Evolutionary conservation across 2,888 invertebrate genomes (phyloP), one percentile per base, ranked within the genome.

Genomic region (Nephrocerus scutellatus): DNA sequence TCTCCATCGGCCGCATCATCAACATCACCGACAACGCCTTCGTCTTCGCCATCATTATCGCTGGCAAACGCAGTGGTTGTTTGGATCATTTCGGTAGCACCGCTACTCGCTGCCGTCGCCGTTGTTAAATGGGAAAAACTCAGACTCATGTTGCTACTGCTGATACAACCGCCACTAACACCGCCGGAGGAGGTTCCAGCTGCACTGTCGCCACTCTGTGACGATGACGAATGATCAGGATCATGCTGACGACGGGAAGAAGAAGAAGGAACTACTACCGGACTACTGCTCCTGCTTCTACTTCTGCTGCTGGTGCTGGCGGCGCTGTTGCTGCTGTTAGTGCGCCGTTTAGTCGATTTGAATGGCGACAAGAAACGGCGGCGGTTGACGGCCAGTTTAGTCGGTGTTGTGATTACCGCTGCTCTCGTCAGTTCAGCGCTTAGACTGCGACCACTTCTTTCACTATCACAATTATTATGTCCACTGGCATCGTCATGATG

Each of bases 251-350:
- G n/a, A n/a, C n/a, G n/a, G n/a, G 44, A 43, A 37, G 16, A 42
- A 13, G 37, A 43, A 38, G 30, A 46, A 36, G 30, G 10, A 49
- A 47, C 32, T 47, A 22, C n/a, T 9, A n/a, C 23, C 23, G 48
- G 46, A 20, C 43, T 45, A 22, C 39, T 43, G 2, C 43, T 40
- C 26, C 42, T 41, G 13, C 32, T 30, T 10, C 14, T 20, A 14
- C 39, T 22, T 36, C 53, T 52, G 32, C 34, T 30, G 40, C 53
- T 50, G n/a, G n/a, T n/a, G 22, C 47, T 49, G 30, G 47, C 58
- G 42, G 62, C 62, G 52, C 60, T 61, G 47, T 59, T 63, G 48
- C 63, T 63, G 53, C 62, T 62, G 39, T 60, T 62, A 50, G 63
- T 62, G 43, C 63, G 63, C 1, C 59, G 55, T 41, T 62, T 62